Evolutionary conservation across 1,140 invertebrate species (phyloP), one percentile per base, ranked within the genome.

Genomic region (Dendroctonus ponderosae): DNA sequence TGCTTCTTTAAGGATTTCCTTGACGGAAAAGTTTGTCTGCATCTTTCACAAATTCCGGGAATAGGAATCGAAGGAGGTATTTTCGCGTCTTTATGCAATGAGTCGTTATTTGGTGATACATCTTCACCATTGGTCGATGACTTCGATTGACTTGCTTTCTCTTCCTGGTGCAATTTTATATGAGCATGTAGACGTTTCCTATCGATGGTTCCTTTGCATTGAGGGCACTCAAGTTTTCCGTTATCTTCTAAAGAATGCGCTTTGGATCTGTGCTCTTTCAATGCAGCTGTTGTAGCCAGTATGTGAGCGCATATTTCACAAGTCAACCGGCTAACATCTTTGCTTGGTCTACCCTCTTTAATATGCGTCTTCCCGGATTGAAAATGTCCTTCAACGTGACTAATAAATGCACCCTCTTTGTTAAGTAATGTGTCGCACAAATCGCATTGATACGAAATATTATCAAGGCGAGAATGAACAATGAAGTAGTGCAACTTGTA

Each of bases 251-350:
- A 12, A 3, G 56, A 3, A 40, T 65, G 62, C 12, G n/a, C 38
- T 50, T 14, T 5, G 2, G 8, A 15, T 49, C 43, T 65, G 37
- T 65, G 62, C 14, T 38, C 8, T 26, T 49, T 65, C 40, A 15
- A 57, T 37, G 3, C 26, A 50, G 11, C 62, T 9, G 5, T 40
- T 12, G 6, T 14, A 14, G 49, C 12, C 26, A 56, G 57, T 5
- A 65, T 65, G 49, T 65, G 0, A 46, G 62, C 62, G 12, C 62
- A 65, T 11, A 65, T 14, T 49, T 65, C 62, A 11, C 62, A 65
- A 6, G 52, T 56, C 5, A 57, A 11, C 9, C 42, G 48, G 3
- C 26, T 49, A 2, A 65, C 62, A 38, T 65, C 53, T 14, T 15
- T 48, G 6, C 9, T 40, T n/a, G 62, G 62, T 14, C 52, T 46